A percentile compares a stretch with the other conserved stretches of the same genome.
Conservation (phyloP, 64 coral and sea anemone genomes). For the Exaiptasia diaphana region DNA sequence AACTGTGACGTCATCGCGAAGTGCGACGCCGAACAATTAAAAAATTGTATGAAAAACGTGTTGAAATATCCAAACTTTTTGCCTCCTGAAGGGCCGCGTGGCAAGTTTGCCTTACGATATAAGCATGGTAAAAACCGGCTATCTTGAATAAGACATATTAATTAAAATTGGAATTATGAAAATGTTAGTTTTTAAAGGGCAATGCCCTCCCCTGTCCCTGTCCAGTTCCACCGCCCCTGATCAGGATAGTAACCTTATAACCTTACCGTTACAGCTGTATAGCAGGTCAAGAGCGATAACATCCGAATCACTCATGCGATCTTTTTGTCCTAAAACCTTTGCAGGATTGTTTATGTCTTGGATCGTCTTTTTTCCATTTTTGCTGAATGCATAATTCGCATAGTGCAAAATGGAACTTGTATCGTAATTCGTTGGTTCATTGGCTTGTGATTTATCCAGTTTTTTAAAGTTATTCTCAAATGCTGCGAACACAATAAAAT, state of each 20-base stretch:
- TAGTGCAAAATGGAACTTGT: slow-evolving; percentile 48
- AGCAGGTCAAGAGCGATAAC: slow-evolving; percentile 12
- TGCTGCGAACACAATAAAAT: no score
- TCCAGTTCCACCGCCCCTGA: not conserved
- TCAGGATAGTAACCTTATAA: no score
- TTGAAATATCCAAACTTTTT: no score
- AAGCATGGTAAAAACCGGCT: not conserved
- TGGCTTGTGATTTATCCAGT: no score
- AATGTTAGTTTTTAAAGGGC: not conserved
- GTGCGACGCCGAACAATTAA: no score
- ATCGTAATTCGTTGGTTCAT: no score
- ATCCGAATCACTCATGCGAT: slow-evolving; percentile 18
- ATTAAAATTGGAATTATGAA: not conserved
- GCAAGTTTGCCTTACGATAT: no score
- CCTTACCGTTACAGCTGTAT: slow-evolving; percentile 41
- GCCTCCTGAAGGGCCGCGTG: no score
- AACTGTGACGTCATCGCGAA: no score
- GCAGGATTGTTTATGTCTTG: not conserved
- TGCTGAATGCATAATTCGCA: slow-evolving; percentile 51
- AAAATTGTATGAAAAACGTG: no score
- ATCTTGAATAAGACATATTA: not conserved
- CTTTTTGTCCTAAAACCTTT: slow-evolving; percentile 19
- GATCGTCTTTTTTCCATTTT: slow-evolving; percentile 35
- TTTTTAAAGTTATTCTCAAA: no score
- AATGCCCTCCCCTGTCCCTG: not conserved